Percentiles rank a stretch among this genome's conserved stretches.
These are phyloP conservation scores for Bicyclus anynana DNA, from an alignment of 1,140 invertebrate genomes.

Conservation along the genomic window DNA sequence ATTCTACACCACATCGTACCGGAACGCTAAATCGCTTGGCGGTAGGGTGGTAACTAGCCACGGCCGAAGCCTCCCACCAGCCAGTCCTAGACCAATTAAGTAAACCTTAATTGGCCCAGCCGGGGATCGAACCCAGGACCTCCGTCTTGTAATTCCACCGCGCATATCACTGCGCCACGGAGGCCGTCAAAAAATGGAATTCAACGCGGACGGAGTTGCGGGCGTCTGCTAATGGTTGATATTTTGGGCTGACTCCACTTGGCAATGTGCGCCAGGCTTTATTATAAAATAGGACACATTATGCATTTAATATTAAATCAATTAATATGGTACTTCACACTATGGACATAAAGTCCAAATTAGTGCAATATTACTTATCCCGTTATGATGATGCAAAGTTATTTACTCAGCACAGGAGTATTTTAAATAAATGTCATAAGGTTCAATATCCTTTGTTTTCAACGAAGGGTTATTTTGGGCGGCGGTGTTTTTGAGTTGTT, in stretches of 20 bases:
- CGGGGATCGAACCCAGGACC: too few relatives aligned
- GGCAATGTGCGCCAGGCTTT: not conserved
- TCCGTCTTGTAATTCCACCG: too few relatives aligned
- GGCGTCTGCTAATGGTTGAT: too few relatives aligned
- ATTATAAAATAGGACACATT: not conserved
- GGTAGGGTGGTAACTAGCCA: too few relatives aligned
- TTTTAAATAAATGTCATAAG: not conserved
- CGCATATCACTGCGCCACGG: too few relatives aligned
- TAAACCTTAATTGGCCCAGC: too few relatives aligned
- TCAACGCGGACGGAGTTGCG: too few relatives aligned
- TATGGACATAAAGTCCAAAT: not conserved
- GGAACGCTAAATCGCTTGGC: too few relatives aligned
- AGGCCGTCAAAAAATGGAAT: too few relatives aligned
- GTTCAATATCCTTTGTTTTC: not conserved
- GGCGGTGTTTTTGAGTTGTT: constrained; percentile 3
- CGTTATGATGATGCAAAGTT: not conserved
- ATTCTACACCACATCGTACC: too few relatives aligned
- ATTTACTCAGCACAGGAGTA: not conserved
- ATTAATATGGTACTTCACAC: not conserved
- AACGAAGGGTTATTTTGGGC: not conserved
- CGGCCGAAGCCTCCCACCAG: too few relatives aligned
- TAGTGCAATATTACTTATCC: not conserved
- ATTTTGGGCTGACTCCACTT: not conserved
- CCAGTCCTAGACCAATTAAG: too few relatives aligned
- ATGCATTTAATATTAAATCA: not conserved